Base-by-base conservation (phyloP, 2,888 invertebrate species). In the Ashinkailepas kermadecensis region DNA sequence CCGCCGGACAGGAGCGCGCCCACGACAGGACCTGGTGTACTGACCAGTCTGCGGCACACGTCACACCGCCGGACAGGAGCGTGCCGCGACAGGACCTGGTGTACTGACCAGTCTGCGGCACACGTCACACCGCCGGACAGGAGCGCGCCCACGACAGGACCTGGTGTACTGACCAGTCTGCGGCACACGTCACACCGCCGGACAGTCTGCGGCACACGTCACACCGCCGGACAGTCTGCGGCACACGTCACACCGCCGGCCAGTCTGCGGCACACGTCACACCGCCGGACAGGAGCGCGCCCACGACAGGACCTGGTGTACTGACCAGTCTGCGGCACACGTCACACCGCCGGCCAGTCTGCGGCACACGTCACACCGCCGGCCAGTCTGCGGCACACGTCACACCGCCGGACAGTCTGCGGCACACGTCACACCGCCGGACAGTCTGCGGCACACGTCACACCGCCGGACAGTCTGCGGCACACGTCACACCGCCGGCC, bases 251-350 rank as follows among this genome's bases (percentile, higher is more conserved):
- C 58, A 9, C 58, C 13, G 10, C 58, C 94, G 0, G 99, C 99
- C 86, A 99, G 39, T 99, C 0, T 99, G 89, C 1, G 99, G 89
- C 86, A 97, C 97, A n/a, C 87, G 97, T 99, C 0, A 99, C 97
- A 78, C 96, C 96, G 90, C 0, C 97, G 97, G 79, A 39, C 93
- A 93, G 88, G 99, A 99, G 0, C 97, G n/a, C n/a, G n/a, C n/a
- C n/a, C 97, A 0, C 39, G 93, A 88, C 0, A 97, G 89, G 67
- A 96, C 89, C 87, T 96, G 95, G 86, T 96, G 95, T 0, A 94
- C 92, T 0, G 95, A 95, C 95, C 95, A 95, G 87, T 94, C 95
- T 93, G 87, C 59, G 15, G 39, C 39, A 39, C n/a, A n/a, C 39
- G 39, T 39, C 39, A 39, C 39, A 39, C 39, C 39, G 2, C 39